A percentile compares a stretch with the other conserved stretches of the same genome.
phyloP scores from a whole-genome alignment of 2,888 invertebrate genomes.

The Diaperis boleti region DNA sequence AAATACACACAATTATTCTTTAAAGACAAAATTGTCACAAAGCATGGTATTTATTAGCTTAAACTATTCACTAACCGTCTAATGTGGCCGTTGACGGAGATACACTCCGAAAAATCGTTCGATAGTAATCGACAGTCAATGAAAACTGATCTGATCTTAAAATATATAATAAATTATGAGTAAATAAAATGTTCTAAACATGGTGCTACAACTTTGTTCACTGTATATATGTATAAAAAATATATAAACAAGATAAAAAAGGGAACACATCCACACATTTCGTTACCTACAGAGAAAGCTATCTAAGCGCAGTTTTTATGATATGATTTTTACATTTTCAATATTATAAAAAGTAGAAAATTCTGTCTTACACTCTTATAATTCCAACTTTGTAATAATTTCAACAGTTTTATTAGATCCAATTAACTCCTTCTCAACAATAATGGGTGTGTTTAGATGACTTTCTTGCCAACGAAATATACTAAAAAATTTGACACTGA shows the following conservation, averaged over 20 bases:
- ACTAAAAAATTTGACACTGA: constrained; percentile 30
- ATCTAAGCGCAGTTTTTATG: constrained; percentile 30
- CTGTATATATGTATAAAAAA: constrained; percentile 11
- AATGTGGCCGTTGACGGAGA: constrained; percentile 26
- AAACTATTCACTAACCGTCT: constrained; percentile 49
- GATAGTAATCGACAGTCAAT: neutral
- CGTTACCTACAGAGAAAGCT: constrained; percentile 10
- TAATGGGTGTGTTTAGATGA: constrained; percentile 14
- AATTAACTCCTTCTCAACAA: constrained; percentile 25
- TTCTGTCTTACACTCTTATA: constrained; percentile 24
- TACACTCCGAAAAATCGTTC: neutral
- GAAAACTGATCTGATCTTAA: constrained; percentile 2
- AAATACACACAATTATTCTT: constrained; percentile 49
- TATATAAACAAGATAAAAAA: constrained; percentile 28
- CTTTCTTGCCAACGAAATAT: constrained; percentile 22
- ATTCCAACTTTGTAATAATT: constrained; percentile 31
- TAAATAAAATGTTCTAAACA: constrained; percentile 9
- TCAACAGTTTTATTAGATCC: constrained; percentile 23
- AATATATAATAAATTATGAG: constrained; percentile 18
- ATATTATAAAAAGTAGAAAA: constrained; percentile 41
- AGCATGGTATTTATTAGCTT: constrained; percentile 51
- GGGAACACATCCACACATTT: constrained; percentile 1
- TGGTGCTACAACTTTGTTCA: constrained; percentile 15
- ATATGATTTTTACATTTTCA: constrained; percentile 31
- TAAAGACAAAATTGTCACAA: constrained; percentile 51